phyloP scores from a whole-genome alignment of 2,797 vertebrate species.

The Streptopelia turtur region DNA sequence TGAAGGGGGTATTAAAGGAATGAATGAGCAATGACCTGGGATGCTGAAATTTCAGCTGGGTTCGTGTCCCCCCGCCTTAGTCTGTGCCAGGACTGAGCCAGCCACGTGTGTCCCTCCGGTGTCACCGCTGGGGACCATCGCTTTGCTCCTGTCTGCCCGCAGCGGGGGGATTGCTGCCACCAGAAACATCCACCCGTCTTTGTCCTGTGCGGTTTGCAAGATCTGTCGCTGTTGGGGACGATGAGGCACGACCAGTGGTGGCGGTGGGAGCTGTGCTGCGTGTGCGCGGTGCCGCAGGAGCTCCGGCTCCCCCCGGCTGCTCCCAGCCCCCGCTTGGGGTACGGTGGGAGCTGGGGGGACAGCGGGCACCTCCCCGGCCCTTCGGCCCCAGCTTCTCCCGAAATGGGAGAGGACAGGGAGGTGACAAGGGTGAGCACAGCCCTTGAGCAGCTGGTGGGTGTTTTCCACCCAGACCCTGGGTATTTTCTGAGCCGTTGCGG shows the following conservation, averaged over 20 bases:
- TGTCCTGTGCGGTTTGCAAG: rapidly evolving
- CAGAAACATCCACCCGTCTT: rapidly evolving
- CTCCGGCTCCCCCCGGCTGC: background rate
- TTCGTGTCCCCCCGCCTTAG: background rate
- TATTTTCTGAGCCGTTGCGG: rapidly evolving
- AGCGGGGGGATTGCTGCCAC: background rate
- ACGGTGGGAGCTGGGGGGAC: too few relatives aligned
- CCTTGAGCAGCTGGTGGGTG: background rate
- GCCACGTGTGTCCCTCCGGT: rapidly evolving
- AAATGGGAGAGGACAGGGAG: too few relatives aligned
- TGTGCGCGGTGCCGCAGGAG: background rate
- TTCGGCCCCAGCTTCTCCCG: rapidly evolving
- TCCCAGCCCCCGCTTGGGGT: background rate
- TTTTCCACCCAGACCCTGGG: background rate
- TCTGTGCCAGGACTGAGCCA: background rate
- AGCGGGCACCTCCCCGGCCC: rapidly evolving
- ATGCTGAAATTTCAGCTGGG: background rate
- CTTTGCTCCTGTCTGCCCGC: rapidly evolving
- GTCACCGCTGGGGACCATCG: background rate
- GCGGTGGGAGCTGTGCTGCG: background rate
- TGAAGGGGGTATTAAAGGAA: background rate
- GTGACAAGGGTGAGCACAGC: rapidly evolving
- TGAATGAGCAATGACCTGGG: background rate
- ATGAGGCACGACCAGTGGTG: background rate
- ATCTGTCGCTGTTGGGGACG: rapidly evolving